Evolutionary conservation across 2,797 vertebrate genomes (phyloP).

Genomic region (Liparis tanakae): DNA sequence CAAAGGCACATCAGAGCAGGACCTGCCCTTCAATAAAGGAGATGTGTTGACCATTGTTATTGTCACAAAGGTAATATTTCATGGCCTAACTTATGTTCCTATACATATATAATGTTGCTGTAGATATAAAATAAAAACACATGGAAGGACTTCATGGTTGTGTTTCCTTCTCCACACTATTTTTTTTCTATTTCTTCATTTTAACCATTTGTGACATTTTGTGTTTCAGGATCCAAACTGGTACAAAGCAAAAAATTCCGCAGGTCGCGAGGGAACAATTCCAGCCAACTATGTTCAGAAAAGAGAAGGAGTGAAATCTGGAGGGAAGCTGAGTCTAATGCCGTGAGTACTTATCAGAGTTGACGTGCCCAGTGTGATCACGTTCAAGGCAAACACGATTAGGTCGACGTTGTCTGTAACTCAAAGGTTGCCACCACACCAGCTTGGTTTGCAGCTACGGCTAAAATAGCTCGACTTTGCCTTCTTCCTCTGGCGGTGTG

Average conservation of each 20-base stretch:
- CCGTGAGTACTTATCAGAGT: slow-evolving; percentile 87
- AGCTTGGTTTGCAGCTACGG: slow-evolving; percentile 16
- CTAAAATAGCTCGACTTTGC: slow-evolving; percentile 50
- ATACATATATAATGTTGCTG: neutral
- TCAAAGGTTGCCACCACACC: neutral
- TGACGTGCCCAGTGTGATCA: neutral
- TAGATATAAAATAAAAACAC: neutral
- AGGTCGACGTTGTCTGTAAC: neutral
- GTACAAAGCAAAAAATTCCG: slow-evolving; percentile 96
- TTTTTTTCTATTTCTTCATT: neutral
- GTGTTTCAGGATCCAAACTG: slow-evolving; percentile 93
- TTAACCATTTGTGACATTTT: slow-evolving; percentile 15
- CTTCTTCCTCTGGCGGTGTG: slow-evolving; percentile 36
- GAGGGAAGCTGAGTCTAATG: slow-evolving; percentile 97
- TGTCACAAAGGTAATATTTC: slow-evolving; percentile 90
- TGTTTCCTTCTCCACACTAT: neutral
- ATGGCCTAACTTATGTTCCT: neutral
- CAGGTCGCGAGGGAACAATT: slow-evolving; percentile 93
- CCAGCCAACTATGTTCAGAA: slow-evolving; percentile 98
- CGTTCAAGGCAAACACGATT: slow-evolving; percentile 2
- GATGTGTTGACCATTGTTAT: slow-evolving; percentile 94
- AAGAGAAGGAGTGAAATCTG: slow-evolving; percentile 92
- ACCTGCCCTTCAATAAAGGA: slow-evolving; percentile 96
- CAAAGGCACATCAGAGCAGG: slow-evolving; percentile 92
- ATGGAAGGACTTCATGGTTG: neutral